Conservation (phyloP, 2,113 vertebrate species). For the Python bivittatus region DNA sequence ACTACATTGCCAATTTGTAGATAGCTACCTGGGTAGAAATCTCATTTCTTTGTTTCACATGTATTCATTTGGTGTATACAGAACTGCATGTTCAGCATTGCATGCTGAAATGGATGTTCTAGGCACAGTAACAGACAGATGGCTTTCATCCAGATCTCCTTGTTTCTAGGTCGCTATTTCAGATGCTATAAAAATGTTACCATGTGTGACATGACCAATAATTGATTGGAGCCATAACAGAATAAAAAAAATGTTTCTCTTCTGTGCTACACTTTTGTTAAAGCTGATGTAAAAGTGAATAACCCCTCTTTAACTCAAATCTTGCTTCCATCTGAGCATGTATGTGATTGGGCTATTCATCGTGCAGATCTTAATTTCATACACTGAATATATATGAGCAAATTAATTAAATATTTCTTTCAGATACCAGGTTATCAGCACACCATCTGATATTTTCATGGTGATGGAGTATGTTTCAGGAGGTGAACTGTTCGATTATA, state of each 20-base stretch:
- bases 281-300: neutral
- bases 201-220: neutral
- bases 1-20: neutral
- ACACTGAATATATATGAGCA: conserved; percentile 15
- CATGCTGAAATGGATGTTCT: neutral
- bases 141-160: neutral
- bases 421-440: conserved; percentile 99
- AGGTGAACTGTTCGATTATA: conserved; percentile 98
- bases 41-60: neutral
- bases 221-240: neutral
- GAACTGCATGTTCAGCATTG: neutral
- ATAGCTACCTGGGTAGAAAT: neutral
- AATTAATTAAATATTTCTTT: conserved; percentile 59
- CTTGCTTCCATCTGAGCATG: neutral
- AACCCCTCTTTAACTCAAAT: neutral
- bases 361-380: neutral
- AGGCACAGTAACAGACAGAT: neutral
- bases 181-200: neutral
- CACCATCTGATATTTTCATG: conserved; percentile 99
- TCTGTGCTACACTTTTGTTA: neutral
- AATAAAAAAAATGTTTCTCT: neutral
- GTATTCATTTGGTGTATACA: neutral
- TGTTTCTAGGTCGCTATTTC: neutral
- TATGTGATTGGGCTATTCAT: neutral
- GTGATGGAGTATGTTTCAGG: conserved; percentile 99